These are phyloP conservation scores for Apistogramma diplotaenia DNA, from an alignment of 2,113 vertebrate genomes.

Conservation along the genomic window DNA sequence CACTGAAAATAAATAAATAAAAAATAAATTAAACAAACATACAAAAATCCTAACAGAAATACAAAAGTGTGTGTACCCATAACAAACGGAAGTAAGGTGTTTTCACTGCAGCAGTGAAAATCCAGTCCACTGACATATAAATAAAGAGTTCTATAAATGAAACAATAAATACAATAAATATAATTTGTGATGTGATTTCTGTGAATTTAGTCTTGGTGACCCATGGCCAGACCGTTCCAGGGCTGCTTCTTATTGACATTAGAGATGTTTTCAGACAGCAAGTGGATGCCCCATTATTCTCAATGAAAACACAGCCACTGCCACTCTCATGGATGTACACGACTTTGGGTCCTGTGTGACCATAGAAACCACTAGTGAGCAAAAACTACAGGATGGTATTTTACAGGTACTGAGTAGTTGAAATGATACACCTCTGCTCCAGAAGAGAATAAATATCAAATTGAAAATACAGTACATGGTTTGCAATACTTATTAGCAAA, in stretches of 20 bases:
- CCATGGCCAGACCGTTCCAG: slow-evolving; percentile 30
- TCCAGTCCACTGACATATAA: slow-evolving; percentile 76
- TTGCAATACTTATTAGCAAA: background rate
- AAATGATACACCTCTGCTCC: background rate
- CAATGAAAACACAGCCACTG: background rate
- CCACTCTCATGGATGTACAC: background rate
- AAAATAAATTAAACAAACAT: background rate
- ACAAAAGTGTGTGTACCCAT: background rate
- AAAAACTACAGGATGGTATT: background rate
- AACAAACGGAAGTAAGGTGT: slow-evolving; percentile 42
- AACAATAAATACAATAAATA: slow-evolving; percentile 81
- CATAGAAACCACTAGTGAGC: background rate
- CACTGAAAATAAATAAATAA: background rate
- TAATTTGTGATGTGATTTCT: slow-evolving; percentile 60
- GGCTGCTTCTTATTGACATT: slow-evolving; percentile 35
- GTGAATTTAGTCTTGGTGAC: slow-evolving; percentile 68
- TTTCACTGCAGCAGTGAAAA: slow-evolving; percentile 66
- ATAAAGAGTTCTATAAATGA: slow-evolving; percentile 72
- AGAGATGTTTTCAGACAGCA: background rate
- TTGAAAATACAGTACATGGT: background rate
- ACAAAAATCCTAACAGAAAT: background rate
- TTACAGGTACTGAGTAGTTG: background rate
- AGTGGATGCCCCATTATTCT: background rate
- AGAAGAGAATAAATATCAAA: background rate
- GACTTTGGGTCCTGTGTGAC: background rate